A percentile compares a stretch with the other conserved stretches of the same genome.
These are phyloP conservation scores for Tamandua tetradactyla DNA, from an alignment of 2,797 vertebrate genomes.

Conservation along the genomic window DNA sequence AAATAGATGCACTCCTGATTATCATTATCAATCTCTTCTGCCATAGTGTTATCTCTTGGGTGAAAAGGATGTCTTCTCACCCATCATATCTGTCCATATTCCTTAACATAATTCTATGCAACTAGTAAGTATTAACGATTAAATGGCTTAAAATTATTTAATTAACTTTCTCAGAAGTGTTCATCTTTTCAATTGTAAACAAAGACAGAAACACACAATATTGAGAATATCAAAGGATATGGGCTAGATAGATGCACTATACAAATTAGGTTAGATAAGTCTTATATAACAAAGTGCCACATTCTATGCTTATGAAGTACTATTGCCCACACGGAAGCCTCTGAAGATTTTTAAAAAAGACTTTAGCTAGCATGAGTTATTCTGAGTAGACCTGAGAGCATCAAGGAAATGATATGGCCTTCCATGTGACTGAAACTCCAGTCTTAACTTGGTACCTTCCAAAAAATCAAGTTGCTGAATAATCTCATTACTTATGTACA, in stretches of 20 bases:
- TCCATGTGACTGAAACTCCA: too few species aligned
- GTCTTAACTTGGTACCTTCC: too few species aligned
- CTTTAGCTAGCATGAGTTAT: background rate
- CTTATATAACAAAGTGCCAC: background rate
- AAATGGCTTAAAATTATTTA: background rate
- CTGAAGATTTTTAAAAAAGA: too few species aligned
- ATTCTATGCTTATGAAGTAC: background rate
- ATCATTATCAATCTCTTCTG: too few species aligned
- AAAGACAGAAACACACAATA: background rate
- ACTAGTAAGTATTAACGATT: background rate
- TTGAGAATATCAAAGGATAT: background rate
- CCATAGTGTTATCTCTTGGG: too few species aligned
- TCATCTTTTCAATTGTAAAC: background rate
- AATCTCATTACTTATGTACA: too few species aligned
- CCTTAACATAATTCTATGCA: too few species aligned
- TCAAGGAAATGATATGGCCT: background rate
- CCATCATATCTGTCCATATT: too few species aligned
- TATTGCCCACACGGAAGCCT: background rate
- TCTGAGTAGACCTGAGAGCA: accelerated
- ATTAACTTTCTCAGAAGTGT: background rate
- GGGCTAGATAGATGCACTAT: background rate
- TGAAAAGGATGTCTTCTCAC: too few species aligned
- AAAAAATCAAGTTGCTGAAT: too few species aligned
- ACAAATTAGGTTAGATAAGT: background rate
- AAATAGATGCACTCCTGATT: too few species aligned